A percentile compares a stretch with the other conserved stretches of the same genome.
Conservation (phyloP, 2,113 vertebrate species). For the Chaenocephalus aceratus region DNA sequence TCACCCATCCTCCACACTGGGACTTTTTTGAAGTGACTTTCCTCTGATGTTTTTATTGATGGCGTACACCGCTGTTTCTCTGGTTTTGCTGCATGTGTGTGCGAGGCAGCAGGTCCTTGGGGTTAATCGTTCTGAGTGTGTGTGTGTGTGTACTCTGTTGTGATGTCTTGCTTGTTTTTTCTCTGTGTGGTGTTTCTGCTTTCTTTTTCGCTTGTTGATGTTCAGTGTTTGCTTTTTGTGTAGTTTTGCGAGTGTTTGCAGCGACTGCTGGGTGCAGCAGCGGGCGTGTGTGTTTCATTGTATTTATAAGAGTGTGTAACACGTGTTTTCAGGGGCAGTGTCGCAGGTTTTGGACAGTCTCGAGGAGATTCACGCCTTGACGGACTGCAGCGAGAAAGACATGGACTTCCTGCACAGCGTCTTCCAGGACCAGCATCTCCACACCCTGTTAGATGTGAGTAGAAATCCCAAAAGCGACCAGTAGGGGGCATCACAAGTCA, state of each 20-base stretch:
- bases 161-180: constrained; percentile 27
- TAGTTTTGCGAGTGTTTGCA: constrained; percentile 29
- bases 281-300: neutral
- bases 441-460: constrained; percentile 98
- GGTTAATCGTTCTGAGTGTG: constrained; percentile 64
- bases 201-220: constrained; percentile 41
- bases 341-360: constrained; percentile 98
- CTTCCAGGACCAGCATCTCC: constrained; percentile 99
- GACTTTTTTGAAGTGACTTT: constrained; percentile 67
- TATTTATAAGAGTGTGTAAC: neutral
- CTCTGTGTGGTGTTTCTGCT: neutral
- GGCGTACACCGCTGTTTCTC: constrained; percentile 75
- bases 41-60: constrained; percentile 69
- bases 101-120: constrained; percentile 81
- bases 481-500: constrained; percentile 39
- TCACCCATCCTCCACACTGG: constrained; percentile 46
- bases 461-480: constrained; percentile 21
- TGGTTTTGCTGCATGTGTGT: constrained; percentile 81
- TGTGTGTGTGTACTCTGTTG: constrained; percentile 42
- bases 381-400: constrained; percentile 99
- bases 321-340: constrained; percentile 87
- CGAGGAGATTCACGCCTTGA: constrained; percentile 98
- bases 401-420: constrained; percentile 99
- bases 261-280: constrained; percentile 44
- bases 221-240: constrained; percentile 59